Evolutionary conservation across 2,797 vertebrate species (phyloP), one percentile per base, ranked within the genome.

Genomic region (Arctocebus calabarensis): DNA sequence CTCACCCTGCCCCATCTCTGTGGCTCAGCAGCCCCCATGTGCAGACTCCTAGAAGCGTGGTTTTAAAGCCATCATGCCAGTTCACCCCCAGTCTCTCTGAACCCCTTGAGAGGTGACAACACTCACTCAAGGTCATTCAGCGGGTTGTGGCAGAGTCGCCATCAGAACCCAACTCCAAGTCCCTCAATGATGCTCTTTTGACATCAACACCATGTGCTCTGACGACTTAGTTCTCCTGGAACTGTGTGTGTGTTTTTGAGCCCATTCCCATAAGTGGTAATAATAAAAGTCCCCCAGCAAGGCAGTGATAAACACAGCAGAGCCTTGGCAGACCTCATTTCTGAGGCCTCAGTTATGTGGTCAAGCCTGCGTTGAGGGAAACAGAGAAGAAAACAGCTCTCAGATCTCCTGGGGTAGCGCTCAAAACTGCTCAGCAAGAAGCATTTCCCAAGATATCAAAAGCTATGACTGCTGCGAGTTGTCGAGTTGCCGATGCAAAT

Each of bases 401-500:
- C 94, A 62, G 55, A 84, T 84, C 55, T 82, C 77, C 43, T 37
- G 61, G 66, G 20, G 6, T 40, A 94, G 32, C 34, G 12, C 75
- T 92, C 22, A 40, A 86, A 97, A 90, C 52, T 19, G 17, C 86
- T 89, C 79, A 93, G 84, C 70, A 81, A 74, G 91, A 94, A 95
- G 16, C 43, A 64, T 90, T 90, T 94, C 89, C 94, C 52, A n/a
- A 74, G 77, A 32, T 75, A 84, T 90, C 59, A 79, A 84, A 96
- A 95, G 79, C 37, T 55, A 59, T 34, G 59, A 88, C 59, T n/a
- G 29, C 92, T 25, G 52, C n/a, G 52, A 57, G 68, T 25, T 68
- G 92, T 20, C 70, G 52, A 57, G 84, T 32, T 68, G 92, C 20
- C 4, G 9, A 27, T 61, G 59, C 40, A 85, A 40, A 88, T 85